phyloP scores from a whole-genome alignment of 1,140 invertebrate species.

The Aethina tumida region DNA sequence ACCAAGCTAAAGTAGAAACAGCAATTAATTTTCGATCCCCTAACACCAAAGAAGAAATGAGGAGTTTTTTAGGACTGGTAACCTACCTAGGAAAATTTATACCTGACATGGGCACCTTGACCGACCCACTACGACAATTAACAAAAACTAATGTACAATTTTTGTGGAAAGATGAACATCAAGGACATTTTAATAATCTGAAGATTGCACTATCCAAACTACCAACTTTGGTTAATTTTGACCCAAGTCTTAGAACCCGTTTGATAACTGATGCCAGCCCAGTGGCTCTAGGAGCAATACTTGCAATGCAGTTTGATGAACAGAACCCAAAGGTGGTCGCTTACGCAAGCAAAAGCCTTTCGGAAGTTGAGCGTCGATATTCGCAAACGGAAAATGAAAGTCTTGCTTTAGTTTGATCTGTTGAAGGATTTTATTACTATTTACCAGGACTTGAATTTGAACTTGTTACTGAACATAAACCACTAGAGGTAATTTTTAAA shows the following conservation, averaged over 20 bases:
- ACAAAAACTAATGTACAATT: constrained; percentile 16
- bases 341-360: constrained; percentile 32
- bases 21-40: constrained; percentile 19
- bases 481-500: constrained; percentile 30
- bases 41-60: constrained; percentile 23
- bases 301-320: constrained; percentile 19
- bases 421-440: constrained; percentile 21
- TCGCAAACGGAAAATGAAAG: constrained; percentile 37
- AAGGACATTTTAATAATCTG: constrained; percentile 4
- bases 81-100: constrained; percentile 30
- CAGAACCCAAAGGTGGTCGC: constrained; percentile 20
- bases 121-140: constrained; percentile 23
- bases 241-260: constrained; percentile 24
- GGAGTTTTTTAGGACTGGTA: constrained; percentile 31
- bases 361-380: constrained; percentile 33
- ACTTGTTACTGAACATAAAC: constrained; percentile 31
- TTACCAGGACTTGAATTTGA: constrained; percentile 26
- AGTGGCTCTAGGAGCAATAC: constrained; percentile 33
- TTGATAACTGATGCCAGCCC: constrained; percentile 38
- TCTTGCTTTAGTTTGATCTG: constrained; percentile 29
- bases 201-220: constrained; percentile 11
- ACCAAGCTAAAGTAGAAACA: constrained; percentile 9
- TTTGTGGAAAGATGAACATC: constrained; percentile 3
- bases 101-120: constrained; percentile 26
- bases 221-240: constrained; percentile 39